A percentile compares a stretch with the other conserved stretches of the same genome.
These are phyloP conservation scores for Pyrocoelia pectoralis DNA, from an alignment of 2,888 invertebrate species.

Conservation along the genomic window DNA sequence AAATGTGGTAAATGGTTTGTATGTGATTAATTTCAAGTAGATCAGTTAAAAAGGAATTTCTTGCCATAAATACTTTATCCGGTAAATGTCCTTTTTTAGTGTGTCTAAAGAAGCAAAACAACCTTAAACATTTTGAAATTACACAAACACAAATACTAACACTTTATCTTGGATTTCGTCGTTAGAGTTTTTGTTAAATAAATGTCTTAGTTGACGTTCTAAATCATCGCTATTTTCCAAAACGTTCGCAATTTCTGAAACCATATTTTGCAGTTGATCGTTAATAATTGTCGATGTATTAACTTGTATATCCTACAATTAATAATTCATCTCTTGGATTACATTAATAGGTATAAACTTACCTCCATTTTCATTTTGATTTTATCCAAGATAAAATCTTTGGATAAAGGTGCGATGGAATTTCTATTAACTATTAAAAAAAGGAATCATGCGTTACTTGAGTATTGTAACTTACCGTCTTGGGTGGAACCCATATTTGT, in stretches of 20 bases:
- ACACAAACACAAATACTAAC: constrained; percentile 9
- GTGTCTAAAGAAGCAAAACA: too few species aligned
- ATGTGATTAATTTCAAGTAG: constrained; percentile 81
- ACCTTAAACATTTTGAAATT: too few species aligned
- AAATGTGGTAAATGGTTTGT: constrained; percentile 85
- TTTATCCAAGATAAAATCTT: constrained; percentile 13
- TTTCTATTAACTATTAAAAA: too few species aligned
- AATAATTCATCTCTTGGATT: too few species aligned
- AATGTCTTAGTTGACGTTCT: constrained; percentile 9
- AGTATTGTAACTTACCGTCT: too few species aligned
- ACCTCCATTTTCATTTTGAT: constrained; percentile 25
- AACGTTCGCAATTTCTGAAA: constrained; percentile 12
- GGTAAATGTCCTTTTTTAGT: constrained; percentile 53
- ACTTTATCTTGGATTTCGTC: constrained; percentile 26
- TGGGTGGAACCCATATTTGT: too few species aligned
- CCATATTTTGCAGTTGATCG: constrained; percentile 23
- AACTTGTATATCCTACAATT: constrained; percentile 10
- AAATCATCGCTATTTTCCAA: constrained; percentile 11
- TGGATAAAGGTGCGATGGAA: constrained; percentile 6
- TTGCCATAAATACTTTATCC: constrained; percentile 72
- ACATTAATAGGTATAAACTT: too few species aligned
- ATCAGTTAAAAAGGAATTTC: constrained; percentile 84
- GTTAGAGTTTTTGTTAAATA: constrained; percentile 12
- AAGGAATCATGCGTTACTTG: too few species aligned
- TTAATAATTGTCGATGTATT: constrained; percentile 17